A percentile compares a stretch with the other conserved stretches of the same genome.
Conservation (phyloP, 2,797 vertebrate species). For the Argya squamiceps region DNA sequence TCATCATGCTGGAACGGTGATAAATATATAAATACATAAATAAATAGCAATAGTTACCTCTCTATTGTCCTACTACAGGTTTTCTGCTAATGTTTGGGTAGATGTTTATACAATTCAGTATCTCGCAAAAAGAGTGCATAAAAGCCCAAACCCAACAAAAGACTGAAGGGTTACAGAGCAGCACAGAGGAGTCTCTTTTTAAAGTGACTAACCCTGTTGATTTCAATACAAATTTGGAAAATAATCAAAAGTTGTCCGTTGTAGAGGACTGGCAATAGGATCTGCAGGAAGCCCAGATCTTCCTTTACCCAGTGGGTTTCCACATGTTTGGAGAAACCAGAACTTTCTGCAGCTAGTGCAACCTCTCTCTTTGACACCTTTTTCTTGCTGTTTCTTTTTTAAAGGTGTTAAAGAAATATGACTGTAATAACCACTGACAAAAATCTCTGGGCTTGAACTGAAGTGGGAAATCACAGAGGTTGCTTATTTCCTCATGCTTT, state of each 20-base stretch:
- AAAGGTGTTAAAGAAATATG: slow-evolving; percentile 90
- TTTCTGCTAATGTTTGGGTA: neutral
- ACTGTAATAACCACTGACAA: slow-evolving; percentile 97
- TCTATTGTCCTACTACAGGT: neutral
- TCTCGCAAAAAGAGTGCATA: neutral
- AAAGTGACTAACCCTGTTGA: slow-evolving; percentile 25
- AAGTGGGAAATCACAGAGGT: slow-evolving; percentile 93
- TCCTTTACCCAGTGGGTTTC: slow-evolving; percentile 58
- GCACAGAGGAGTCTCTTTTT: slow-evolving; percentile 40
- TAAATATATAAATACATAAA: neutral
- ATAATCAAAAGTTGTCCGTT: slow-evolving; percentile 56
- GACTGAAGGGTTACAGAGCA: slow-evolving; percentile 14
- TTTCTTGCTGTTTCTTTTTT: slow-evolving; percentile 82
- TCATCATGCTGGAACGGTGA: neutral
- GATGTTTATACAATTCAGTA: neutral
- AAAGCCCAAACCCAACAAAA: slow-evolving; percentile 21
- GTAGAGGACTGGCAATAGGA: slow-evolving; percentile 22
- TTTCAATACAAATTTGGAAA: slow-evolving; percentile 58
- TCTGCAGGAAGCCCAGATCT: slow-evolving; percentile 61
- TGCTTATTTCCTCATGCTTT: slow-evolving; percentile 91
- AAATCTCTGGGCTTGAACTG: slow-evolving; percentile 92
- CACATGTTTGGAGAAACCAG: slow-evolving; percentile 62
- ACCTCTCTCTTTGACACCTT: slow-evolving; percentile 78
- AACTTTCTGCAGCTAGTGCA: slow-evolving; percentile 40
- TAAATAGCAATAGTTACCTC: neutral